Percentiles rank a stretch among this genome's conserved stretches.
phyloP scores from a whole-genome alignment of 64 coral and sea anemone species.

The Montipora cactus region DNA sequence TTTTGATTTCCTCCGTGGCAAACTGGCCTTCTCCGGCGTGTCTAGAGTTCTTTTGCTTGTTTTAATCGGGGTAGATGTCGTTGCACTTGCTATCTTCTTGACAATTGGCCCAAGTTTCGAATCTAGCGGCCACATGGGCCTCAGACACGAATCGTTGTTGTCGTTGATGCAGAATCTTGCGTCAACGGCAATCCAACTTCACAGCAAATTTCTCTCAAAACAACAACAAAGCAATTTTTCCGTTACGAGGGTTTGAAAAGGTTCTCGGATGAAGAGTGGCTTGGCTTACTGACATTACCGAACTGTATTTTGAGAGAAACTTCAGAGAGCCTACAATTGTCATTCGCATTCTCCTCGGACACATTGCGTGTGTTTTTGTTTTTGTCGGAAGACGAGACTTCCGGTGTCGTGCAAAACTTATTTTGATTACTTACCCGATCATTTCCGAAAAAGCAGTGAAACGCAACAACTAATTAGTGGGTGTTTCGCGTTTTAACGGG shows the following conservation, averaged over 20 bases:
- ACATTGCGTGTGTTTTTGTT: too few species aligned
- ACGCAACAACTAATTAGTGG: too few species aligned
- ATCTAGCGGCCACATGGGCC: slow-evolving; percentile 28
- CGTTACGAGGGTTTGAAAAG: slow-evolving; percentile 41
- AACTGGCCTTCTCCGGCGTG: background rate
- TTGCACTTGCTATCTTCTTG: background rate
- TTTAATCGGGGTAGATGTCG: background rate
- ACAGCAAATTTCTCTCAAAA: slow-evolving; percentile 14
- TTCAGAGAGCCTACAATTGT: slow-evolving; percentile 12
- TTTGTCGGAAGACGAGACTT: too few species aligned
- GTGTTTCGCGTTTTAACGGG: too few species aligned
- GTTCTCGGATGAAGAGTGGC: slow-evolving; percentile 17
- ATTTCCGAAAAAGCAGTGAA: too few species aligned
- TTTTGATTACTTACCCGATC: too few species aligned
- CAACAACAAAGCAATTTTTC: slow-evolving; percentile 12
- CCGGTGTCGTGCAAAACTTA: too few species aligned
- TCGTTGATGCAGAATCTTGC: background rate
- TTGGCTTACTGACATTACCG: background rate
- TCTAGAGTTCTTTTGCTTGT: background rate
- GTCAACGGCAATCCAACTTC: background rate
- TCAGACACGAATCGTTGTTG: background rate
- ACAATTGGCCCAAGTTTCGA: background rate
- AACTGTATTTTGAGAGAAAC: slow-evolving; percentile 37
- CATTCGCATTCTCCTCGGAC: background rate
- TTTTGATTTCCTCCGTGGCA: slow-evolving; percentile 15